A percentile compares a stretch with the other conserved stretches of the same genome.
phyloP scores from a whole-genome alignment of 1,140 invertebrate genomes.

The Drosophila seguyi region DNA sequence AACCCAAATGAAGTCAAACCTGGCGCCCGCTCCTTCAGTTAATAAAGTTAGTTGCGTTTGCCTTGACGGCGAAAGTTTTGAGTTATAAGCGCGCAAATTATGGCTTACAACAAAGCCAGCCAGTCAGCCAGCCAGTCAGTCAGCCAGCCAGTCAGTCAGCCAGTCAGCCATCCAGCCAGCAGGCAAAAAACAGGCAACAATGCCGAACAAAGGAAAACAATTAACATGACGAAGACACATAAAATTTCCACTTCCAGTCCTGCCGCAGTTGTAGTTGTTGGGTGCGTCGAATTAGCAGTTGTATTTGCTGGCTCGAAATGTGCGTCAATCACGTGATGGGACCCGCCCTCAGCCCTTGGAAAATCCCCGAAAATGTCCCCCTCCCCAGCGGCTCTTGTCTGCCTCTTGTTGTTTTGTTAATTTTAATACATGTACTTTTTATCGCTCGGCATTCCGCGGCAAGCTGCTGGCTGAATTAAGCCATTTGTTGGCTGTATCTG shows the following conservation, averaged over 20 bases:
- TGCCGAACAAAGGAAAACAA: slow-evolving; percentile 68
- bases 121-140: slow-evolving; percentile 23
- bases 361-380: slow-evolving; percentile 24
- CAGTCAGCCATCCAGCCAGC: slow-evolving; percentile 20
- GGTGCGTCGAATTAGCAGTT: slow-evolving; percentile 57
- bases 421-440: slow-evolving; percentile 77
- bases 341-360: slow-evolving; percentile 7
- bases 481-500: slow-evolving; percentile 65
- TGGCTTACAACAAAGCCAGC: slow-evolving; percentile 69
- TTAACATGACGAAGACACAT: slow-evolving; percentile 83
- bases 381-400: slow-evolving; percentile 39
- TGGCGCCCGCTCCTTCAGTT: slow-evolving; percentile 57
- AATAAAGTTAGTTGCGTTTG: slow-evolving; percentile 81
- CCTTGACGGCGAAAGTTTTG: slow-evolving; percentile 63
- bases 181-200: slow-evolving; percentile 39
- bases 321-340: slow-evolving; percentile 72
- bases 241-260: slow-evolving; percentile 60
- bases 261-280: slow-evolving; percentile 24
- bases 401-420: slow-evolving; percentile 72
- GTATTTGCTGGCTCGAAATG: slow-evolving; percentile 58
- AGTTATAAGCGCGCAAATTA: slow-evolving; percentile 80
- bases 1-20: slow-evolving; percentile 74
- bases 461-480: slow-evolving; percentile 45
- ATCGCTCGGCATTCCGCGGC: slow-evolving; percentile 57
- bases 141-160: slow-evolving; percentile 5